Base-by-base conservation (phyloP, 1,140 invertebrate genomes). In the Diorhabda carinulata region DNA sequence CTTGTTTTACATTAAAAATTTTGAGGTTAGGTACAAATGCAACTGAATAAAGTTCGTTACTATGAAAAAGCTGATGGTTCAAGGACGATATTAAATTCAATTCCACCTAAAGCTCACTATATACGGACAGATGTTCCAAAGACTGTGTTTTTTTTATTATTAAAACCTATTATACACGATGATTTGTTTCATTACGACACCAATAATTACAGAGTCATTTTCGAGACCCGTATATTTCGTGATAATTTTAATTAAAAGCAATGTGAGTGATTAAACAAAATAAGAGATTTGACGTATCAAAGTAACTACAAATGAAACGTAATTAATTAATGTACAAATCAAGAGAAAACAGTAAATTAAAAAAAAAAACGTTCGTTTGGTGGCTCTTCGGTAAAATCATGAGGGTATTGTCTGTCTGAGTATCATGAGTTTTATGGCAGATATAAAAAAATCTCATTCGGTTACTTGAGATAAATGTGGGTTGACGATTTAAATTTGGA, bases 291-390 rank as follows among this genome's bases (percentile, higher is more conserved):
- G 71, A 73, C 69, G 71, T 73, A 73, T 73, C 71, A 73, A 65
- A 73, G 69, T 66, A 64, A 40, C 44, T 56, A 57, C 62, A 66
- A 73, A 69, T 70, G 47, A 73, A 66, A 57, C 10, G 70, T 73
- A 73, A 73, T 73, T 66, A 73, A 73, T 73, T 73, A 73, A 73
- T 73, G 71, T 69, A 62, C 67, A 73, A 73, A 73, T 70, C 66
- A 66, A 66, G 68, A 65, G 66, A 73, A 70, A 73, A 61, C 63
- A 64, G 56, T 70, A 68, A 68, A 73, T 70, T 67, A 70, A 73
- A 73, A 70, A 70, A 73, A 58, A 70, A 70, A 73, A 58, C 52
- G 58, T 62, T 68, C 68, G 62, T 62, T 68, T 52, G 10, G 47
- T 45, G 25, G 45, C 57, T 57, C 43, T 56, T 43, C 25, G 25